These are phyloP conservation scores for Apodemus speciosus DNA, from an alignment of 2,113 vertebrate genomes.

Conservation along the genomic window DNA sequence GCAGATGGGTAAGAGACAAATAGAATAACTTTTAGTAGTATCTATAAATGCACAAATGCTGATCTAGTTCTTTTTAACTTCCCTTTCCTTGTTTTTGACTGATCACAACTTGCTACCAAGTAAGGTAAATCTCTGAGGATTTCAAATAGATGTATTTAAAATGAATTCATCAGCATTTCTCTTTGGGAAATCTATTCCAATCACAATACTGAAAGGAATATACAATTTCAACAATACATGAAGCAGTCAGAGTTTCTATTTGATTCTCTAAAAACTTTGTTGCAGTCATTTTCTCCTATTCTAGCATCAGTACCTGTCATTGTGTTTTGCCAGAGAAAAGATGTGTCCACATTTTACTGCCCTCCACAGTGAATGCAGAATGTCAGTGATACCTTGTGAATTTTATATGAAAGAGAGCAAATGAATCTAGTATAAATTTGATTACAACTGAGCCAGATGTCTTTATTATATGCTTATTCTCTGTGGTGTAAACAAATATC, in stretches of 20 bases:
- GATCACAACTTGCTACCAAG: neutral
- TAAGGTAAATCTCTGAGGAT: neutral
- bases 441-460: neutral
- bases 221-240: neutral
- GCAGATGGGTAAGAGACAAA: neutral
- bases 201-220: neutral
- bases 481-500: neutral
- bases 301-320: neutral
- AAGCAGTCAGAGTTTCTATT: neutral
- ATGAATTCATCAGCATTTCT: neutral
- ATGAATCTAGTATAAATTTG: neutral
- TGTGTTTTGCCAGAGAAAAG: neutral
- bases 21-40: neutral
- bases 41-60: neutral
- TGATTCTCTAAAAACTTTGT: neutral
- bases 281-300: neutral
- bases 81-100: neutral
- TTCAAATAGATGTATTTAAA: neutral
- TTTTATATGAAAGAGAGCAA: neutral
- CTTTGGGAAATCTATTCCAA: neutral
- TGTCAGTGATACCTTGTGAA: accelerated
- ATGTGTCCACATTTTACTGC: neutral
- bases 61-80: neutral
- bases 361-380: neutral
- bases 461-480: neutral